Evolutionary conservation across 2,797 vertebrate genomes (phyloP).

Genomic region (Labroides dimidiatus): DNA sequence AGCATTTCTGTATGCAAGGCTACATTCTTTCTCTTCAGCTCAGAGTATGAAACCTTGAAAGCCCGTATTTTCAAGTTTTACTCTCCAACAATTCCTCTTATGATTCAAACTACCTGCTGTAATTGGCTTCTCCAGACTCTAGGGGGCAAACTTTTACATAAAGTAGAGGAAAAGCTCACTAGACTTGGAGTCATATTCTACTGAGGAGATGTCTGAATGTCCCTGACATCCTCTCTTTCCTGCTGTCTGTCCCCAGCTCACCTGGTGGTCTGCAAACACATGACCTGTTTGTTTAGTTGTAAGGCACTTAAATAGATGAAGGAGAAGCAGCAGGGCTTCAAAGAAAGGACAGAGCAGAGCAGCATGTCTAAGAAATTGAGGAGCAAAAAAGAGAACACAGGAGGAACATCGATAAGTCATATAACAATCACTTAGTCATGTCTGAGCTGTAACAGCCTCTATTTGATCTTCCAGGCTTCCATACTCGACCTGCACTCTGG

Average conservation of each 20-base stretch:
- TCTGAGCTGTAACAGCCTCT: too few species aligned
- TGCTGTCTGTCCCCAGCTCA: conserved; percentile 14
- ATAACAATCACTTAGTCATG: neutral
- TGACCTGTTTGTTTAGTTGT: conserved; percentile 62
- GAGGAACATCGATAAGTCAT: neutral
- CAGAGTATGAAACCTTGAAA: too few species aligned
- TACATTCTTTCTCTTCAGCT: too few species aligned
- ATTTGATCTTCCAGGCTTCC: conserved; percentile 86
- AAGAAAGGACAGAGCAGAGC: conserved; percentile 47
- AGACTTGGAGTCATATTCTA: neutral
- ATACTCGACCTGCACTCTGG: conserved; percentile 97
- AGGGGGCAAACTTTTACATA: conserved; percentile 68
- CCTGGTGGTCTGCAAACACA: conserved; percentile 36
- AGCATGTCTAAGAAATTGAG: conserved; percentile 33
- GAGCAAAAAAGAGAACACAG: conserved; percentile 29
- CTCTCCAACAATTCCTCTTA: neutral
- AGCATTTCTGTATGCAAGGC: too few species aligned
- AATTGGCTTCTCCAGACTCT: conserved; percentile 37
- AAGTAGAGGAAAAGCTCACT: neutral
- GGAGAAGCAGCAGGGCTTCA: conserved; percentile 22
- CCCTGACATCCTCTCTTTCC: conserved; percentile 5
- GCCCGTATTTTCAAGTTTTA: too few species aligned
- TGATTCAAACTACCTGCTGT: neutral
- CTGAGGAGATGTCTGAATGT: conserved; percentile 1
- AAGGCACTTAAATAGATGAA: conserved; percentile 30